These are phyloP conservation scores for Pandion haliaetus DNA, from an alignment of 2,113 vertebrate species.

Conservation along the genomic window DNA sequence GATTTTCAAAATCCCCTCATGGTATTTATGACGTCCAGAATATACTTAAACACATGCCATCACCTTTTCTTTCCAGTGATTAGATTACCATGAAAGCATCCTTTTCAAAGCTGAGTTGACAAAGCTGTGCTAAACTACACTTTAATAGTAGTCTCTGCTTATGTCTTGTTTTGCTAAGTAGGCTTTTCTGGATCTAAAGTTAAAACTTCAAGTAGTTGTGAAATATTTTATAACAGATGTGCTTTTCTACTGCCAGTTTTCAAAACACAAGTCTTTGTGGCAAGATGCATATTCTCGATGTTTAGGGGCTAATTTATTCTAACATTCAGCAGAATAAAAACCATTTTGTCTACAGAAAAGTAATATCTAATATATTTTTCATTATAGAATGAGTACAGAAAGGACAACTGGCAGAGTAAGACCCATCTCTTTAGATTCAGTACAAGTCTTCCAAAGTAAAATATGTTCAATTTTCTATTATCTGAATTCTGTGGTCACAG, in stretches of 20 bases:
- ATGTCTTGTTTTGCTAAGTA: background rate
- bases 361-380: background rate
- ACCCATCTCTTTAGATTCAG: background rate
- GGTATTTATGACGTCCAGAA: background rate
- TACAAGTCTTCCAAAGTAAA: background rate
- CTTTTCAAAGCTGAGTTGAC: background rate
- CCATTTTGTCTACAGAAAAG: background rate
- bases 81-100: background rate
- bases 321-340: background rate
- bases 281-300: background rate
- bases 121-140: background rate
- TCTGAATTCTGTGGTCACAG: constrained; percentile 14
- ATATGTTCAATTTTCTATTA: background rate
- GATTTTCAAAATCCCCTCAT: background rate
- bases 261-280: background rate
- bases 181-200: background rate
- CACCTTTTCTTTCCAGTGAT: background rate
- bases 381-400: background rate
- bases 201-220: background rate
- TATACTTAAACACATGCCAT: background rate
- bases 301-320: background rate
- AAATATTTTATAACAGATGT: background rate
- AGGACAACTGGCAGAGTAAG: background rate
- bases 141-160: background rate
- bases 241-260: background rate